phyloP scores from a whole-genome alignment of 2,888 invertebrate species.

The Cactoblastis cactorum region DNA sequence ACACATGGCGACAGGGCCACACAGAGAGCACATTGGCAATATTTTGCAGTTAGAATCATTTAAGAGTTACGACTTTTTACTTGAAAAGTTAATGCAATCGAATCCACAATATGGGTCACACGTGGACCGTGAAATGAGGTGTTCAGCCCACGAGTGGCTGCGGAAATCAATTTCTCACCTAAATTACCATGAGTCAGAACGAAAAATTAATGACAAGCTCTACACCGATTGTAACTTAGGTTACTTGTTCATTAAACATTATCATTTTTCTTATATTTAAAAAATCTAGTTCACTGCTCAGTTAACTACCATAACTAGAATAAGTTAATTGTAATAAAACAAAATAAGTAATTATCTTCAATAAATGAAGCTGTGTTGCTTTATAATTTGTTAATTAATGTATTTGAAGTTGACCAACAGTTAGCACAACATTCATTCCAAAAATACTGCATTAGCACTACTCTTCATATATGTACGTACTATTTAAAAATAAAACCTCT shows the following conservation, averaged over 20 bases:
- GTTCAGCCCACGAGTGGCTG: slow-evolving; percentile 36
- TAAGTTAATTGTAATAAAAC: no score
- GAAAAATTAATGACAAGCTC: slow-evolving; percentile 10
- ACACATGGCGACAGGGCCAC: slow-evolving; percentile 67
- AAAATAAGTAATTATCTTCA: no score
- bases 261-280: no score
- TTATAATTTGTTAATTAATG: no score
- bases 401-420: no score
- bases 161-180: slow-evolving; percentile 52
- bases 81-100: slow-evolving; percentile 58
- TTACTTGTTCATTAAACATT: neutral
- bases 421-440: no score
- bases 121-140: slow-evolving; percentile 65
- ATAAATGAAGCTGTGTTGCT: no score
- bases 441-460: no score
- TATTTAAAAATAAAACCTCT: no score
- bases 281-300: no score
- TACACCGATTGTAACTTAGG: neutral
- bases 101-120: slow-evolving; percentile 57
- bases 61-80: slow-evolving; percentile 49
- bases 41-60: slow-evolving; percentile 57
- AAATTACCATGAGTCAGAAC: slow-evolving; percentile 24
- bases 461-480: no score
- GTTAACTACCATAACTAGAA: no score
- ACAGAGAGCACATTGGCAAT: slow-evolving; percentile 56